Conservation (phyloP, 92 coral and sea anemone species). For the Muricea muricata region DNA sequence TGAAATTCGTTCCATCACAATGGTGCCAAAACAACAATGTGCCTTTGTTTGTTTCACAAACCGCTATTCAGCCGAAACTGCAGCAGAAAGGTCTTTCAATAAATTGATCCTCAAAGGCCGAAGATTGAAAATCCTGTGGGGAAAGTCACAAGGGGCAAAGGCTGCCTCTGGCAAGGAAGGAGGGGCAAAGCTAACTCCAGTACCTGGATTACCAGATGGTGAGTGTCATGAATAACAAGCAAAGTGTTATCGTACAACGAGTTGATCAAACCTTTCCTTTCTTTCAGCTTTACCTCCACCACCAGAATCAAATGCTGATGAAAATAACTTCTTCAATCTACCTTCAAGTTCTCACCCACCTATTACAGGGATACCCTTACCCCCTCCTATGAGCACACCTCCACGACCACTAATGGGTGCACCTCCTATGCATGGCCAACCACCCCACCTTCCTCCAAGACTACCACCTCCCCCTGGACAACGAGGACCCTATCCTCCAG, state of each 20-base stretch:
- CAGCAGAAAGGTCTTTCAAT: conserved; percentile 94
- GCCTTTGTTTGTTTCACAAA: conserved; percentile 95
- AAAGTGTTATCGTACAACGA: too few relatives aligned
- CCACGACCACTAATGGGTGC: conserved; percentile 19
- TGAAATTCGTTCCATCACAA: conserved; percentile 95
- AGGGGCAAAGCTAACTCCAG: conserved; percentile 80
- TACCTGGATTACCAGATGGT: conserved; percentile 99
- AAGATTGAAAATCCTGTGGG: conserved; percentile 97
- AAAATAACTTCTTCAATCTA: conserved; percentile 90
- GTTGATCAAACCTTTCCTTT: neutral
- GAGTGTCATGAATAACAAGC: too few relatives aligned
- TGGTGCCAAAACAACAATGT: conserved; percentile 99
- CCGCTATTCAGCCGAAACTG: conserved; percentile 90
- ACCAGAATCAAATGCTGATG: conserved; percentile 75
- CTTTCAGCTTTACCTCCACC: conserved; percentile 90
- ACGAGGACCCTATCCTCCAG: conserved; percentile 69
- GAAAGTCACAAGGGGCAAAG: conserved; percentile 97
- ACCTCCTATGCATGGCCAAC: conserved; percentile 34
- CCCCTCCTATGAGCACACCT: conserved; percentile 56
- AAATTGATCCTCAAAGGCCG: conserved; percentile 94
- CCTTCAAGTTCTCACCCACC: conserved; percentile 56
- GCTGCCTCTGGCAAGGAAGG: conserved; percentile 80
- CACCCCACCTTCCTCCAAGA: conserved; percentile 65
- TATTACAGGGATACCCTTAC: conserved; percentile 62
- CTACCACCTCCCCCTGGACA: conserved; percentile 84